Evolutionary conservation across 2,888 invertebrate genomes (phyloP).

Genomic region (Panopea generosa): DNA sequence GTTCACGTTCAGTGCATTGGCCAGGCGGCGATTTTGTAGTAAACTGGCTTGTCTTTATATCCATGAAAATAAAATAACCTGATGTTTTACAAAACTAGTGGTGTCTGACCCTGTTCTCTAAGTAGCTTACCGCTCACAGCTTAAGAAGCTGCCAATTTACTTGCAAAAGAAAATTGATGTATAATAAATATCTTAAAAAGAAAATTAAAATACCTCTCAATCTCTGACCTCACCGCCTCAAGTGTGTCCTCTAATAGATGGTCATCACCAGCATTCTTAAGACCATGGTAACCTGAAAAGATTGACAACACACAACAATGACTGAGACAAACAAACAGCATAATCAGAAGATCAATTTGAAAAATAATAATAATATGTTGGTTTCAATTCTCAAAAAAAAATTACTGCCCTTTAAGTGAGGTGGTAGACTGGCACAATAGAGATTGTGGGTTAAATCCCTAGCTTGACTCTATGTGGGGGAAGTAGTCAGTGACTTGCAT

Average conservation of each 20-base stretch:
- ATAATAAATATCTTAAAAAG: background rate
- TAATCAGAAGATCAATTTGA: background rate
- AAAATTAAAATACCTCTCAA: slow-evolving; percentile 73
- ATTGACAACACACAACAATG: no score
- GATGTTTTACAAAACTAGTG: no score
- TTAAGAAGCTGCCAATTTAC: background rate
- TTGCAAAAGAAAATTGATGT: background rate
- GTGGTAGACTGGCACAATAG: no score
- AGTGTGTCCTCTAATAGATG: slow-evolving; percentile 74
- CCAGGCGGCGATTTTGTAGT: no score
- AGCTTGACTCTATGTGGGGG: no score
- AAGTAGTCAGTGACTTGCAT: no score
- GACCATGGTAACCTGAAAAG: slow-evolving; percentile 80
- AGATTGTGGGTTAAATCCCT: no score
- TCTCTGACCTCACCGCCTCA: slow-evolving; percentile 78
- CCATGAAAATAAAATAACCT: no score
- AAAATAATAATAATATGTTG: background rate
- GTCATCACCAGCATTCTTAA: slow-evolving; percentile 73
- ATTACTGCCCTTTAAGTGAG: background rate
- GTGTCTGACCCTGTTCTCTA: no score
- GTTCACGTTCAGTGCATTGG: no score
- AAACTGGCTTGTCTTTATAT: no score
- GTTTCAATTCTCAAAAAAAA: background rate
- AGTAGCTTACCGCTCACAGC: no score
- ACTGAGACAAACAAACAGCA: background rate